Base-by-base conservation (phyloP, 2,113 vertebrate genomes). In the Chaetodon trifascialis region DNA sequence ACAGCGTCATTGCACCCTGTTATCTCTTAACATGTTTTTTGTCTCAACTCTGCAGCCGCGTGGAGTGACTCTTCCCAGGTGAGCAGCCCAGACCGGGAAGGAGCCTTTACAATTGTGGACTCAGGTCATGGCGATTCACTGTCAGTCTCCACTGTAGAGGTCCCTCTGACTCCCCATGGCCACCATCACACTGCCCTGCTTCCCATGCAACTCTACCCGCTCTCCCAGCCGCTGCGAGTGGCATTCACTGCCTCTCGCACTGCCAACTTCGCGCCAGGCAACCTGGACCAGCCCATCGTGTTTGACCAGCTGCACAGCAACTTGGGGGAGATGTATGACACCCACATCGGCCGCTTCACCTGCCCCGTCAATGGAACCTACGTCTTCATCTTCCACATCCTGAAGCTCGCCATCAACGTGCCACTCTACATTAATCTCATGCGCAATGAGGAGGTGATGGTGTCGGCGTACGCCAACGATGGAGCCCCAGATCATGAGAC, bases 371-470 rank as follows among this genome's bases (percentile, higher is more conserved):
- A 97, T 7, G 98, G 98, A 76, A 97, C 97, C 7, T 99, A 99
- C 0, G 97, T 99, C 76, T 99, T 99, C 93, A 96, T 98, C 83
- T 99, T 99, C 91, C 97, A 99, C 95, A 99, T 99, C 95, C 94
- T 99, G 54, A 99, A 99, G 92, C 94, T 99, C 73, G 98, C 98
- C 2, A 95, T 99, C n/a, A 99, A 97, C 15, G 97, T 99, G 67
- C 98, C 98, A 0, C 95, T 99, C 19, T 99, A 99, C 11, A 95
- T 99, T 84, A 99, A 99, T 86, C 96, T 99, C 74, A 99, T 99
- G 98, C 96, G 97, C 92, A 99, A 99, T 0, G 97, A 99, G 42
- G 98, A 99, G 78, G 97, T 99, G 55, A 95, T 99, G 71, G 97
- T 98, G 66, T 99, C 98, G 0, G 98, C 97, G 0, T 99, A 99